Base-by-base conservation (phyloP, 2,797 vertebrate species). In the Avahi laniger region DNA sequence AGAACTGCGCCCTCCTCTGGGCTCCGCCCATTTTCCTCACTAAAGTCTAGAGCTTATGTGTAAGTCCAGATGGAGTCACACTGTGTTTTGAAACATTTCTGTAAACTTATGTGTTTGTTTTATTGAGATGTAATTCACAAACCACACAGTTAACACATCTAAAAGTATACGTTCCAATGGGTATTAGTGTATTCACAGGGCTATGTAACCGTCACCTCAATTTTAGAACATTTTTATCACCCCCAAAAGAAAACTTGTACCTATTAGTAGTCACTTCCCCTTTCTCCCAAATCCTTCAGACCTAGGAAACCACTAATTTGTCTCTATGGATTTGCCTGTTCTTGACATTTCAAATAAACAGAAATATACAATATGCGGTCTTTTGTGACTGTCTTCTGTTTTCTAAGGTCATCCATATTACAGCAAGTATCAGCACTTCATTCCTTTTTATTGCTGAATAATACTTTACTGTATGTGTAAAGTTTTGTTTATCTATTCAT, bases 401-500 rank as follows among this genome's bases (percentile, higher is more conserved):
- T 93, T 88, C 48, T 67, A 73, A 87, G 54, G 22, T 73, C 43
- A 78, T 46, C 54, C 59, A 67, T 69, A 46, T 57, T 52, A 54
- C 41, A 83, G 12, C 72, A 94, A 67, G 57, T 35, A 65, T 50
- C 48, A 67, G 33, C 13, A 41, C 63, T 79, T 93, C 33, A 57
- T 73, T 90, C 48, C n/a, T 89, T 80, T 89, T 80, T n/a, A 86
- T 43, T 89, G 69, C 12, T 52, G 52, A 93, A 70, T 76, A 89
- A 54, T 86, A 70, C 41, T 84, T 24, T 43, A 85, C 54, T 54
- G 33, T 33, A 26, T 79, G 41, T 41, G 54, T 76, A 76, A 84
- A 17, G 28, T 75, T 70, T 83, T 52, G 50, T 52, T 95, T 65
- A n/a, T n/a, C n/a, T n/a, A 91, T 70, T 41, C 59, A 76, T 70